Evolutionary conservation across 2,113 vertebrate species (phyloP).

Genomic region (Ptilonorhynchus violaceus): DNA sequence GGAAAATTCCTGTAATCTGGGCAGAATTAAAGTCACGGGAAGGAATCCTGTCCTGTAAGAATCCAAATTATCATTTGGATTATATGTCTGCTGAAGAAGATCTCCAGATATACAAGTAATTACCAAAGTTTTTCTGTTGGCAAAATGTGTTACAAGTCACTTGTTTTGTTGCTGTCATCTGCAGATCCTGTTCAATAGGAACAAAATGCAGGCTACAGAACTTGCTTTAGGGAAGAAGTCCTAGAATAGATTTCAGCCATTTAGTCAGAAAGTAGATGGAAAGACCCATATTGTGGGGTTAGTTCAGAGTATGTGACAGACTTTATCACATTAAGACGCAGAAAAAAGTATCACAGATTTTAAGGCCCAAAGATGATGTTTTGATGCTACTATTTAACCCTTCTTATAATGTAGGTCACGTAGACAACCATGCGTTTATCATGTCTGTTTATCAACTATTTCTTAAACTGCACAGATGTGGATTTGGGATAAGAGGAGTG

Average conservation of each 20-base stretch:
- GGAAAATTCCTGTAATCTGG: background rate
- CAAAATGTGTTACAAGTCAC: background rate
- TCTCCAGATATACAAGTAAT: background rate
- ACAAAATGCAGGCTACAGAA: background rate
- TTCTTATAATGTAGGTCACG: background rate
- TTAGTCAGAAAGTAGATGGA: background rate
- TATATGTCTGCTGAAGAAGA: background rate
- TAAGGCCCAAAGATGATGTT: background rate
- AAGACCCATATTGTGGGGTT: background rate
- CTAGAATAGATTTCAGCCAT: background rate
- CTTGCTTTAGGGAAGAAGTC: background rate
- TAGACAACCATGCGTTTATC: background rate
- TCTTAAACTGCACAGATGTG: background rate
- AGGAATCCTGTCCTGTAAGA: background rate
- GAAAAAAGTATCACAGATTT: background rate
- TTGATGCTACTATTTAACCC: background rate
- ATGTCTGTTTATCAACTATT: background rate
- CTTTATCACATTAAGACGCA: background rate
- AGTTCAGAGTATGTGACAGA: background rate
- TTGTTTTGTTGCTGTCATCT: background rate
- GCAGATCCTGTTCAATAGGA: background rate
- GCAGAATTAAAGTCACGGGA: background rate
- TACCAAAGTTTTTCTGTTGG: background rate
- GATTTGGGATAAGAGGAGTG: background rate
- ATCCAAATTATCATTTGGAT: background rate